Evolutionary conservation across 2,797 vertebrate species (phyloP), one percentile per base, ranked within the genome.

Genomic region (Diceros bicornis): DNA sequence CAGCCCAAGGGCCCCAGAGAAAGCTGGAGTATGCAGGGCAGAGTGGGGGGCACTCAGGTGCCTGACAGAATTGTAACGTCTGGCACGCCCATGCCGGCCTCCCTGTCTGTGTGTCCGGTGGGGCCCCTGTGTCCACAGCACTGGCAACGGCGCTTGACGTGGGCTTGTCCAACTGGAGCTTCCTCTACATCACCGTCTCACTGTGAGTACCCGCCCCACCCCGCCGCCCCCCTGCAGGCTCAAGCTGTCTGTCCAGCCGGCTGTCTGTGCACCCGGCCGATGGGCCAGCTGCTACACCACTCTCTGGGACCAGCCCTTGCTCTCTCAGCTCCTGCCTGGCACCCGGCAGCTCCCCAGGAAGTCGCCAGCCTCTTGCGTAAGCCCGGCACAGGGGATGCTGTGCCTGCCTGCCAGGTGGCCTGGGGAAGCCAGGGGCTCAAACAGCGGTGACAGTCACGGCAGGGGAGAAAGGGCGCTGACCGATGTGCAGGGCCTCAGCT

Each of bases 91-190:
- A 0, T 6, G 1, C 62, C 1, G 34, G 71, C 89, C 29, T n/a
- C 74, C 27, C 10, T 3, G 68, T 55, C 59, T 1, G 16, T 11
- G 0, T 57, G 50, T 23, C 6, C 44, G 32, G 21, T 6, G 57
- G 71, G 25, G 61, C 29, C 59, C 74, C 79, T 97, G n/a, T 97
- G 97, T 96, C 96, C 90, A 34, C 97, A 99, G 99, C 99, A n/a
- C 89, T 99, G 84, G 99, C 99, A 2, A 99, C 99, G 29, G 99
- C 99, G 0, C 98, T 99, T 98, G 99, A 99, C 95, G 99, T 99
- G 96, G 99, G 99, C 84, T 99, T 99, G 96, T 99, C 99, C 98
- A 99, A 99, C 98, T 99, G 99, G 99, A 99, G 99, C 98, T 99
- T 99, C 98, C 99, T 99, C 62, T 99, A 99, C 96, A 99, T 99